Percentiles rank a stretch among this genome's conserved stretches.
Conservation (phyloP, 2,113 vertebrate genomes). For the Rana temporaria region DNA sequence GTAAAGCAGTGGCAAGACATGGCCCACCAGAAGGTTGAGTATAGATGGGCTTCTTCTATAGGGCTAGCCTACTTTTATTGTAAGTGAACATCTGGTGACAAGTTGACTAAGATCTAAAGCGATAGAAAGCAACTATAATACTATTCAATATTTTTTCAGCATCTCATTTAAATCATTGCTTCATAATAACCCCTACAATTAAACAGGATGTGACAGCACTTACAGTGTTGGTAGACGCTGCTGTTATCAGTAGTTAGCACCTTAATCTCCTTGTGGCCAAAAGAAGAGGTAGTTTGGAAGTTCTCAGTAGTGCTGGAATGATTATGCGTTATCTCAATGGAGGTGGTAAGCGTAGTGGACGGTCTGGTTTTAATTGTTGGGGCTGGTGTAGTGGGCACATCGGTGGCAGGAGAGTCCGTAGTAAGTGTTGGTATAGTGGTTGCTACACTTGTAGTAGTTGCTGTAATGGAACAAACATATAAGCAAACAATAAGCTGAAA, state of each 20-base stretch:
- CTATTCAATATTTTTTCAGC: too few relatives aligned
- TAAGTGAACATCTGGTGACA: too few relatives aligned
- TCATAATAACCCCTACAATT: too few relatives aligned
- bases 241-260: conserved; percentile 81
- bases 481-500: background rate
- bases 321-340: conserved; percentile 55
- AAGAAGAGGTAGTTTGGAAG: conserved; percentile 46
- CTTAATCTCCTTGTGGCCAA: conserved; percentile 66
- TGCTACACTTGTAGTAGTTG: conserved; percentile 49
- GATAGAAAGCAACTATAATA: too few relatives aligned
- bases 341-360: conserved; percentile 56
- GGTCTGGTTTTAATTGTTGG: conserved; percentile 29
- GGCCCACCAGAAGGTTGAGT: too few relatives aligned
- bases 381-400: conserved; percentile 33
- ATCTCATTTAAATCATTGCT: too few relatives aligned
- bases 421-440: conserved; percentile 74
- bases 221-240: conserved; percentile 92
- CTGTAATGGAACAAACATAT: background rate
- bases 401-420: conserved; percentile 55
- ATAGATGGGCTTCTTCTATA: too few relatives aligned
- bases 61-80: too few relatives aligned
- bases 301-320: background rate
- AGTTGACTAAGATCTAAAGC: too few relatives aligned
- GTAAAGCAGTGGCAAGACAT: too few relatives aligned
- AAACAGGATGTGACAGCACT: conserved; percentile 59